Percentiles rank a stretch among this genome's conserved stretches.
These are phyloP conservation scores for Margarornis squamiger DNA, from an alignment of 2,797 vertebrate species.

Conservation along the genomic window DNA sequence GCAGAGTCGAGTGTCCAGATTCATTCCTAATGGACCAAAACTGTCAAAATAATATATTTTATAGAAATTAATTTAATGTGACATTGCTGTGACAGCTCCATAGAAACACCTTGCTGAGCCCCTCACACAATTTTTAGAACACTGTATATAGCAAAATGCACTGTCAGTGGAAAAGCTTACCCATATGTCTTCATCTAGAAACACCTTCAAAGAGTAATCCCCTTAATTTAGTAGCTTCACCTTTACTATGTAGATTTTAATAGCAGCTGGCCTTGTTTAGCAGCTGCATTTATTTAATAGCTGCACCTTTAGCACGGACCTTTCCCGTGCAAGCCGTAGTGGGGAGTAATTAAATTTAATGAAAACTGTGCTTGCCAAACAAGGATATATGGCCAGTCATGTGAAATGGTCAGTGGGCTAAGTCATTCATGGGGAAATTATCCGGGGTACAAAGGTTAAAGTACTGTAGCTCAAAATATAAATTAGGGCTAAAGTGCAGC, in stretches of 20 bases:
- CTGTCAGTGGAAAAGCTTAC: neutral
- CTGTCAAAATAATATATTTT: neutral
- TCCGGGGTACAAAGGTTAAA: neutral
- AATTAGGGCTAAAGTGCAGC: neutral
- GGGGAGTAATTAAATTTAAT: slow-evolving; percentile 75
- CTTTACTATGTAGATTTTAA: slow-evolving; percentile 47
- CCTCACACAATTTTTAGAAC: neutral
- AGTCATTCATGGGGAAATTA: slow-evolving; percentile 4
- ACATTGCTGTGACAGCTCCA: neutral
- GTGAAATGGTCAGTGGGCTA: slow-evolving; percentile 3
- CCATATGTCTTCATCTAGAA: slow-evolving; percentile 10
- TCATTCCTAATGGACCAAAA: neutral
- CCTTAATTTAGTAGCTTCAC: slow-evolving; percentile 30
- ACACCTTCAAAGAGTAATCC: slow-evolving; percentile 7
- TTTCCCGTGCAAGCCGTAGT: slow-evolving; percentile 35
- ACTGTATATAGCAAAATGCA: neutral
- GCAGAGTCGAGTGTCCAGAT: neutral
- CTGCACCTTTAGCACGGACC: neutral
- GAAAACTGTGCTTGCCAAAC: slow-evolving; percentile 73
- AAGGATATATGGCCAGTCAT: slow-evolving; percentile 61
- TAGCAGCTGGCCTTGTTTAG: slow-evolving; percentile 33
- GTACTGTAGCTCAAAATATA: neutral
- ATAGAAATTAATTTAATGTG: neutral
- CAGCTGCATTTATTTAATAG: slow-evolving; percentile 15
- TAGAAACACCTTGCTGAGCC: neutral